phyloP scores from a whole-genome alignment of 2,113 vertebrate species.

The crab-eating macaque (Macaca fascicularis) region DNA sequence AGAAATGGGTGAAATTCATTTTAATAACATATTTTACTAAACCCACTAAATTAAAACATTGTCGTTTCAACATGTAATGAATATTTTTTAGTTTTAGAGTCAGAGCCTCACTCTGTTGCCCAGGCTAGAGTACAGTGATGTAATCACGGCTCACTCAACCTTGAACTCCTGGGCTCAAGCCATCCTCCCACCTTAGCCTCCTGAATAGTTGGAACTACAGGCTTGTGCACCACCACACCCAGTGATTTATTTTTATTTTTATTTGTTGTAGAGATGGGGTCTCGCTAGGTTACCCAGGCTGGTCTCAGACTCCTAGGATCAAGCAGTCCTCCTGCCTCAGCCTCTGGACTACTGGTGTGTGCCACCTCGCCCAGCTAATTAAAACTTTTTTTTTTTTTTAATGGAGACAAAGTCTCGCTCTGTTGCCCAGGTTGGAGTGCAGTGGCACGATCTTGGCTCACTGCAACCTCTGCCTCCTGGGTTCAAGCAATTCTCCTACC shows the following conservation, averaged over 20 bases:
- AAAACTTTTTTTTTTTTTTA: no score
- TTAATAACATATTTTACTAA: background rate
- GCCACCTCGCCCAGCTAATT: no score
- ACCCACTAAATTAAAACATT: background rate
- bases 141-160: background rate
- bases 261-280: background rate
- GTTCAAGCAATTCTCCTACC: no score
- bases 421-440: no score
- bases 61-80: background rate
- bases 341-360: background rate
- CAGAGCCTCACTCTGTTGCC: background rate
- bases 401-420: no score
- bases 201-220: background rate
- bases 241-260: background rate
- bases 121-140: background rate
- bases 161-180: background rate
- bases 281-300: background rate
- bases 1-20: slow-evolving; percentile 9
- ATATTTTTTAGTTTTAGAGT: background rate
- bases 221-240: background rate
- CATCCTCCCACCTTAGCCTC: background rate
- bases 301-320: background rate
- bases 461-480: no score
- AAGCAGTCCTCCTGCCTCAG: background rate
- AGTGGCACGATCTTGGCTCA: no score